phyloP scores from a whole-genome alignment of 2,888 invertebrate species.

The Ophion obscuratus region DNA sequence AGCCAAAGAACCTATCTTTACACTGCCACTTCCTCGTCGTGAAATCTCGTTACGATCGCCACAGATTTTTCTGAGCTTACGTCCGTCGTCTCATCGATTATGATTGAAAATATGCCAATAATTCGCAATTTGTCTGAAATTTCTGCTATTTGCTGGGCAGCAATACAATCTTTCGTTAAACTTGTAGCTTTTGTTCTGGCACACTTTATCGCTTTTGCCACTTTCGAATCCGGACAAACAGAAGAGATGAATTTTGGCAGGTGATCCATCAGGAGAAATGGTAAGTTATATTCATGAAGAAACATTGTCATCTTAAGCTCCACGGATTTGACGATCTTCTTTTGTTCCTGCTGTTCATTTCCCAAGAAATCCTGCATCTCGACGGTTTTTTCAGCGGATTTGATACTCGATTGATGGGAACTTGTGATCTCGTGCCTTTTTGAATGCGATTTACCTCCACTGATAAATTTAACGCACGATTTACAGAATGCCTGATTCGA shows the following conservation, averaged over 20 bases:
- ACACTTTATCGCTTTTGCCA: not conserved
- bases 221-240: no score
- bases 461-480: slow-evolving; percentile 27
- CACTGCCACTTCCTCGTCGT: slow-evolving; percentile 18
- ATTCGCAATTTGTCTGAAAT: slow-evolving; percentile 52
- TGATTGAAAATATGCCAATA: slow-evolving; percentile 53
- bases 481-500: slow-evolving; percentile 29
- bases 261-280: no score
- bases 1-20: slow-evolving; percentile 39
- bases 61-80: slow-evolving; percentile 62
- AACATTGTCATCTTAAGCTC: no score
- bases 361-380: not conserved
- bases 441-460: slow-evolving; percentile 33
- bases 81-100: slow-evolving; percentile 64
- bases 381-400: slow-evolving; percentile 7
- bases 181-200: slow-evolving; percentile 35
- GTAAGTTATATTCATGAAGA: no score
- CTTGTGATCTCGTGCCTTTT: slow-evolving; percentile 33
- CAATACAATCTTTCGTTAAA: slow-evolving; percentile 57
- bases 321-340: no score
- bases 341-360: no score
- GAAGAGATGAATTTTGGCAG: no score
- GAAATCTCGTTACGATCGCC: slow-evolving; percentile 55
- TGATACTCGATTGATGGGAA: slow-evolving; percentile 33
- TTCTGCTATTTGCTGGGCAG: slow-evolving; percentile 54